Base-by-base conservation (phyloP, 1,140 invertebrate genomes). In the Catajapyx aquilonaris region DNA sequence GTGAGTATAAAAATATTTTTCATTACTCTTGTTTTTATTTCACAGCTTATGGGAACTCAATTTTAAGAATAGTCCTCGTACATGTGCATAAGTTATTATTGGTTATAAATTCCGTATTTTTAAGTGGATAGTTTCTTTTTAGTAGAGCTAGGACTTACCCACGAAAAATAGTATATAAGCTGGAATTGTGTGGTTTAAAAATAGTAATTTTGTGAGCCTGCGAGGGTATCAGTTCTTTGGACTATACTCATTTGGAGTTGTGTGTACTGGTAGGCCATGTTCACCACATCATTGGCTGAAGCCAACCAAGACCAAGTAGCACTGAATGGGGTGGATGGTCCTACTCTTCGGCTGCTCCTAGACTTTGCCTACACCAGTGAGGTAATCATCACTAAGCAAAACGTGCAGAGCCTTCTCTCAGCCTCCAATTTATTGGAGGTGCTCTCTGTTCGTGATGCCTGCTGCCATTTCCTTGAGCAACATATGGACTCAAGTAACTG, bases 371-470 rank as follows among this genome's bases (percentile, higher is more conserved):
- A 71, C 46, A 65, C 64, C 4, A 59, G 64, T 31, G 47, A 57
- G 31, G 55, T 69, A 13, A 51, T 44, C 15, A 61, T 70, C 19
- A 65, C 59, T 20, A 56, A 64, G 39, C 52, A 49, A 19, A 68
- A 67, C 49, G 68, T 69, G 3, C 67, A 65, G 44, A 45, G 46
- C 41, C 50, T 71, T 4, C 48, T 70, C 5, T 65, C 66, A n/a
- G 67, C 67, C 20, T 58, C 67, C 2, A 70, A 69, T 45, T 52
- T 69, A 4, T 53, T 71, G 23, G 64, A 69, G 47, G 53, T 69
- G 7, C 37, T 66, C 44, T 50, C 57, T 46, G 52, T 66, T 44
- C 40, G 61, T 52, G 57, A 65, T 53, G 55, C 65, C 0, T 66
- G 65, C 41, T 67, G 65, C 41, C 43, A 50, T 13, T 68, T 64